phyloP scores from a whole-genome alignment of 1,140 invertebrate species.

The Homalodisca vitripennis region DNA sequence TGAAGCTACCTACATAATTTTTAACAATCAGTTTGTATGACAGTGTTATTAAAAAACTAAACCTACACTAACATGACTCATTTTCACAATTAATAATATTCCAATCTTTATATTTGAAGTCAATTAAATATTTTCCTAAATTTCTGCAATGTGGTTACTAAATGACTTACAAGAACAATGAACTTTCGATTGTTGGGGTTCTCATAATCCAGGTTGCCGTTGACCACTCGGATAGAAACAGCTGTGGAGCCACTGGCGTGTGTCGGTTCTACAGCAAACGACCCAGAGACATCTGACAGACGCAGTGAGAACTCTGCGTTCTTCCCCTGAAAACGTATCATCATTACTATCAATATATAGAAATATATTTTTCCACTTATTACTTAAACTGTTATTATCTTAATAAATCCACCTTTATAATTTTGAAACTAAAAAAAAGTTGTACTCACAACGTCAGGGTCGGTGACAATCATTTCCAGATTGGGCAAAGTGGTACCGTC shows the following conservation, averaged over 20 bases:
- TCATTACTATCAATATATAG: not conserved
- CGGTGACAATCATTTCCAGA: conserved; percentile 81
- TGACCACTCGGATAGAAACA: conserved; percentile 77
- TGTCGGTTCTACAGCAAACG: conserved; percentile 80
- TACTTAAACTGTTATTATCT: not conserved
- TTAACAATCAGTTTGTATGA: too few relatives aligned
- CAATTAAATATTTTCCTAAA: too few relatives aligned
- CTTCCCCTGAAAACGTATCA: conserved; percentile 59
- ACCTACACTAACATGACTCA: too few relatives aligned
- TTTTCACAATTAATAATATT: too few relatives aligned
- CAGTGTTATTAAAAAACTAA: too few relatives aligned
- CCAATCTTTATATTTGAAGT: too few relatives aligned
- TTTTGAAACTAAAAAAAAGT: not conserved
- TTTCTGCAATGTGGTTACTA: too few relatives aligned
- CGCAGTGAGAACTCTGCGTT: conserved; percentile 78
- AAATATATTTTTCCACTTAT: not conserved
- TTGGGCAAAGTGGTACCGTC: conserved; percentile 77
- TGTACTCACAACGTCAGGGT: conserved; percentile 75
- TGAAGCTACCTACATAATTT: too few relatives aligned
- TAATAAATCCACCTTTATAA: not conserved
- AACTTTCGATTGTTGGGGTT: conserved; percentile 92
- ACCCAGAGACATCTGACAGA: conserved; percentile 74
- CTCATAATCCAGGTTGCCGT: conserved; percentile 79
- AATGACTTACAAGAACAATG: conserved; percentile 82
- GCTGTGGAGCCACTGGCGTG: conserved; percentile 74